A percentile compares a stretch with the other conserved stretches of the same genome.
phyloP scores from a whole-genome alignment of 2,888 invertebrate genomes.

The Zonitis immaculata region DNA sequence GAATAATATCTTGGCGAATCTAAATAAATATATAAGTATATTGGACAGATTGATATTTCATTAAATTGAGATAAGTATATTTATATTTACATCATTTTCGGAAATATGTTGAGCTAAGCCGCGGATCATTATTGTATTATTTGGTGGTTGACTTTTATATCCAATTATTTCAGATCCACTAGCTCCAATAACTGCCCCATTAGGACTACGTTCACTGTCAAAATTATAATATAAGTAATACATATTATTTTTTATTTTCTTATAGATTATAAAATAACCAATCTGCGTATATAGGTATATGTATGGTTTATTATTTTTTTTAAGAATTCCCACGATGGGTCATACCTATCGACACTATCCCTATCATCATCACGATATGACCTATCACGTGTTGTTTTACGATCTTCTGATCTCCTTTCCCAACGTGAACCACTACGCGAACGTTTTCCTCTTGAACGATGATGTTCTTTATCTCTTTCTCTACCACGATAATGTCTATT shows the following conservation, averaged over 20 bases:
- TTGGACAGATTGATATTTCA: slow-evolving; percentile 14
- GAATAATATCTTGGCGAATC: slow-evolving; percentile 73
- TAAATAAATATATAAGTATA: slow-evolving; percentile 46
- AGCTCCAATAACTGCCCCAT: slow-evolving; percentile 45
- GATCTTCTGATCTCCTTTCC: slow-evolving; percentile 44
- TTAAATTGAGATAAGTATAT: slow-evolving; percentile 23
- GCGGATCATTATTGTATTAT: slow-evolving; percentile 70
- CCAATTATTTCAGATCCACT: slow-evolving; percentile 49
- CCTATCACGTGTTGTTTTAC: slow-evolving; percentile 43
- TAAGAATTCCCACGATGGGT: slow-evolving; percentile 17
- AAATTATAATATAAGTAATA: slow-evolving; percentile 32
- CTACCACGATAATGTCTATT: slow-evolving; percentile 37
- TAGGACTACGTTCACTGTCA: slow-evolving; percentile 46
- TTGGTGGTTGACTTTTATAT: slow-evolving; percentile 49
- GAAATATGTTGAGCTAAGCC: slow-evolving; percentile 71
- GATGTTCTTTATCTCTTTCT: slow-evolving; percentile 39
- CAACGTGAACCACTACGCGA: slow-evolving; percentile 43
- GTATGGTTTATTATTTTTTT: not conserved
- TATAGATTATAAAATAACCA: not conserved
- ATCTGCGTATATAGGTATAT: not conserved
- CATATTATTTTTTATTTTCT: not conserved
- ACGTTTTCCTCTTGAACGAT: slow-evolving; percentile 35
- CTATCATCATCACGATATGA: slow-evolving; percentile 46
- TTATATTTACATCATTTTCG: slow-evolving; percentile 74
- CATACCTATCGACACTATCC: slow-evolving; percentile 47